Conservation (phyloP, 37 sponge, comb jelly and placozoan genomes). For the Agelas oroides region DNA sequence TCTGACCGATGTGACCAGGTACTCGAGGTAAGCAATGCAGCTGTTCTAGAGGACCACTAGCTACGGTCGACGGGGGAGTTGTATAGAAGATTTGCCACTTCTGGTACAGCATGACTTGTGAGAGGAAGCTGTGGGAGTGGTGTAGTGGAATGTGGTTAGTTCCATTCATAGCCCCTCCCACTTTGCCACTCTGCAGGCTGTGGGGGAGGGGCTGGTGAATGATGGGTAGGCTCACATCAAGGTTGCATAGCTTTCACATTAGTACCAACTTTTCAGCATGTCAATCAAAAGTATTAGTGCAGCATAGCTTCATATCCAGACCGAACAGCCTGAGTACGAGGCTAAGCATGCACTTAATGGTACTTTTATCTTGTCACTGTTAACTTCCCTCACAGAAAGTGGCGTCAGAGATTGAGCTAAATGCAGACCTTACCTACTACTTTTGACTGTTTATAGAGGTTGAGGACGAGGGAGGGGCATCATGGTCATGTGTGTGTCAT, state of each 20-base stretch:
- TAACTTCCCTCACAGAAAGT: not conserved
- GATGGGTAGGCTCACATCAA: too few relatives aligned
- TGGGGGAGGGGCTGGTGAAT: too few relatives aligned
- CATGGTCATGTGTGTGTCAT: constrained; percentile 50
- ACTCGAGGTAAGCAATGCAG: constrained; percentile 14
- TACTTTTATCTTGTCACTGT: too few relatives aligned
- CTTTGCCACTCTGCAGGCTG: not conserved
- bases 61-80: too few relatives aligned
- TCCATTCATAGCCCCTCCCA: not conserved
- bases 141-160: not conserved
- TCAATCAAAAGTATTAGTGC: too few relatives aligned
- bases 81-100: not conserved
- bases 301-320: too few relatives aligned
- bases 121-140: too few relatives aligned
- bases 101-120: too few relatives aligned
- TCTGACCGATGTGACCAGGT: constrained; percentile 44
- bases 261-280: too few relatives aligned
- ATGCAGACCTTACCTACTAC: constrained; percentile 36
- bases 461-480: not conserved
- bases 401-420: constrained; percentile 21
- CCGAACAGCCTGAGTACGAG: too few relatives aligned
- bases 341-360: too few relatives aligned
- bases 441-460: constrained; percentile 61
- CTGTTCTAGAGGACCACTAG: not conserved
- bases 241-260: too few relatives aligned